A percentile compares a stretch with the other conserved stretches of the same genome.
phyloP scores from a whole-genome alignment of 1,140 invertebrate genomes.

The Limonius californicus region DNA sequence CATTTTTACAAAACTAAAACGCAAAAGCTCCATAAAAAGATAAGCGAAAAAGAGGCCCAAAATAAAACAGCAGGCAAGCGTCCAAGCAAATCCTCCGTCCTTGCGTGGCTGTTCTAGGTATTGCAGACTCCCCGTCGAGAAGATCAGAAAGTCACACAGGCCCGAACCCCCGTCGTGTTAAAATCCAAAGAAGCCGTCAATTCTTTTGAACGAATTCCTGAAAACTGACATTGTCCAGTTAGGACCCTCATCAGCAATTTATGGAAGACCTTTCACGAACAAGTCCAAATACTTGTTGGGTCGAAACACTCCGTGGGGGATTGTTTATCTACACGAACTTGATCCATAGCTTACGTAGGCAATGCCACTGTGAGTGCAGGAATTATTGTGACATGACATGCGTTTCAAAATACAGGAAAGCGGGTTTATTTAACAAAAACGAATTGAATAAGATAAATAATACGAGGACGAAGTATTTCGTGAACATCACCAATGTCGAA shows the following conservation, averaged over 20 bases:
- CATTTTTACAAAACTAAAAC: too few relatives aligned
- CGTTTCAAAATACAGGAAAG: too few relatives aligned
- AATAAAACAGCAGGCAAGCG: background rate
- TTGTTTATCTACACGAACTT: constrained; percentile 9
- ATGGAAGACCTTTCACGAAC: constrained; percentile 14
- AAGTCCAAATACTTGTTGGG: constrained; percentile 16
- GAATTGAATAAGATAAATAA: too few relatives aligned
- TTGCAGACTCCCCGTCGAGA: background rate
- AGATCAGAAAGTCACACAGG: constrained; percentile 20
- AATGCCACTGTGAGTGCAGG: background rate
- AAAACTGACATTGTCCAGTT: constrained; percentile 18
- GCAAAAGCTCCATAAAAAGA: too few relatives aligned
- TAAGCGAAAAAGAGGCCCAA: background rate
- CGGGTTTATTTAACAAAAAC: too few relatives aligned
- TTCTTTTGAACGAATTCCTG: constrained; percentile 18
- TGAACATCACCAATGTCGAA: too few relatives aligned
- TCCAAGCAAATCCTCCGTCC: constrained; percentile 2
- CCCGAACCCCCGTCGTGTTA: constrained; percentile 3
- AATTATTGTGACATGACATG: background rate
- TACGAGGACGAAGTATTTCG: too few relatives aligned
- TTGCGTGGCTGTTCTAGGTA: constrained; percentile 5
- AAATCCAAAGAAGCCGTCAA: constrained; percentile 16
- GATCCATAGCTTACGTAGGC: constrained; percentile 5
- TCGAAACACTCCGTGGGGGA: constrained; percentile 4
- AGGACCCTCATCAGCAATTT: constrained; percentile 23